These are phyloP conservation scores for Anhinga rufa DNA, from an alignment of 2,113 vertebrate genomes.

Conservation along the genomic window DNA sequence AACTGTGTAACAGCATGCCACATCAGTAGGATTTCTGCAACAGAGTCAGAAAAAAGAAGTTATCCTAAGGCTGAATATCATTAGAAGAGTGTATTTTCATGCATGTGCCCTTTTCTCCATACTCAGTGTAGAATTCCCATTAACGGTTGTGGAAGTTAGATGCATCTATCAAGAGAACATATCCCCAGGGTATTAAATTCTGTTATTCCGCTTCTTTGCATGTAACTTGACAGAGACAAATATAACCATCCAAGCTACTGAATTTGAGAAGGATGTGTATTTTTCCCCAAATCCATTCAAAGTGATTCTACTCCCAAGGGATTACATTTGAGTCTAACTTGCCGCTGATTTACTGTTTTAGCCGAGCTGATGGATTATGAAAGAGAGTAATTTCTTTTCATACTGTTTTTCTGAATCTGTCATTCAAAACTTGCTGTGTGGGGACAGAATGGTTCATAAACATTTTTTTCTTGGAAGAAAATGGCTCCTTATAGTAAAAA, in stretches of 20 bases:
- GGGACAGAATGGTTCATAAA: constrained; percentile 15
- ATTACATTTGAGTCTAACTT: constrained; percentile 34
- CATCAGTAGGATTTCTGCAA: neutral
- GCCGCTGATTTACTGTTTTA: constrained; percentile 30
- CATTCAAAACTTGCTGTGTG: constrained; percentile 14
- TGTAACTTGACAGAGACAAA: constrained; percentile 36
- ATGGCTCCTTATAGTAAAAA: constrained; percentile 11
- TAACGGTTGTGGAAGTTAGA: neutral
- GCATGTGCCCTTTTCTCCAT: neutral
- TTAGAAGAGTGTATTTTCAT: neutral
- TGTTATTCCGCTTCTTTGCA: constrained; percentile 25
- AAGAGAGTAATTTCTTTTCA: constrained; percentile 49
- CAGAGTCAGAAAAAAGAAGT: neutral
- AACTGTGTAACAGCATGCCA: neutral
- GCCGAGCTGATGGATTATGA: constrained; percentile 40
- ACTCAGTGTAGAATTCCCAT: neutral
- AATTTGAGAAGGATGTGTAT: constrained; percentile 19
- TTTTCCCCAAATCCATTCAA: constrained; percentile 18
- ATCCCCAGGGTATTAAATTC: neutral
- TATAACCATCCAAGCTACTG: constrained; percentile 10
- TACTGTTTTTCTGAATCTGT: constrained; percentile 19
- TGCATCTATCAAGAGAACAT: constrained; percentile 20
- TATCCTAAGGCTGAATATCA: neutral
- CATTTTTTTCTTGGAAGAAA: constrained; percentile 32
- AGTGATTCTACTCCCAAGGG: neutral